These are phyloP conservation scores for Drosophila quadrilineata DNA, from an alignment of 1,140 invertebrate species.

Conservation along the genomic window DNA sequence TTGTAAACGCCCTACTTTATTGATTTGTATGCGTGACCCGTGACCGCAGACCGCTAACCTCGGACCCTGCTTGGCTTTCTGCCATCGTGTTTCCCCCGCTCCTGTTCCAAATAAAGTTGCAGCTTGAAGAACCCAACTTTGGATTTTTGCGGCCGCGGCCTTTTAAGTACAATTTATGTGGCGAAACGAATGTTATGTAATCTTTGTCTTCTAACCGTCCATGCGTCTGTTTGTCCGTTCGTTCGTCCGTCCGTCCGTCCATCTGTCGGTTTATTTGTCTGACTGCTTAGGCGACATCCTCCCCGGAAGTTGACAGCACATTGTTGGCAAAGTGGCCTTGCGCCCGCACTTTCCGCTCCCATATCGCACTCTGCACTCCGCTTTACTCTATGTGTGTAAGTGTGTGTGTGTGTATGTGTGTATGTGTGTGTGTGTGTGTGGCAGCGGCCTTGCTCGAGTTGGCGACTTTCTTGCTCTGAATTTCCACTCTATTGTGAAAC, in stretches of 20 bases:
- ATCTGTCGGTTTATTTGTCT: slow-evolving; percentile 68
- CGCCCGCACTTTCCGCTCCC: slow-evolving; percentile 47
- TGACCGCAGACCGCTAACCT: no score
- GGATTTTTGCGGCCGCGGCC: slow-evolving; percentile 71
- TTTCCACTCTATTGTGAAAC: no score
- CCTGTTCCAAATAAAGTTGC: slow-evolving; percentile 12
- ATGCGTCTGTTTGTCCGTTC: no score
- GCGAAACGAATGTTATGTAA: slow-evolving; percentile 77
- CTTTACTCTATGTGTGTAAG: no score
- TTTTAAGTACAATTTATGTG: slow-evolving; percentile 81
- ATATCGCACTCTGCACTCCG: no score
- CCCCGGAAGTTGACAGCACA: slow-evolving; percentile 78
- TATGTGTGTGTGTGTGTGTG: no score
- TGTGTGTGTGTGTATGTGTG: no score
- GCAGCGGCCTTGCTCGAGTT: slow-evolving; percentile 79
- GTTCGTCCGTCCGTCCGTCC: slow-evolving; percentile 17
- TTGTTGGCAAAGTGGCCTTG: slow-evolving; percentile 79
- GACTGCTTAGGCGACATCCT: slow-evolving; percentile 74
- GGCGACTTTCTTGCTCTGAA: slow-evolving; percentile 40
- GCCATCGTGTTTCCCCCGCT: not conserved
- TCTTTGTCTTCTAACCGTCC: slow-evolving; percentile 51
- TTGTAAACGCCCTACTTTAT: slow-evolving; percentile 40
- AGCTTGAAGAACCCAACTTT: no score
- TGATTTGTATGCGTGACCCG: slow-evolving; percentile 45
- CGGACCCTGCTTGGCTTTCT: slow-evolving; percentile 6